Evolutionary conservation across 2,113 vertebrate genomes (phyloP).

Genomic region (Romanogobio albipinnatus): DNA sequence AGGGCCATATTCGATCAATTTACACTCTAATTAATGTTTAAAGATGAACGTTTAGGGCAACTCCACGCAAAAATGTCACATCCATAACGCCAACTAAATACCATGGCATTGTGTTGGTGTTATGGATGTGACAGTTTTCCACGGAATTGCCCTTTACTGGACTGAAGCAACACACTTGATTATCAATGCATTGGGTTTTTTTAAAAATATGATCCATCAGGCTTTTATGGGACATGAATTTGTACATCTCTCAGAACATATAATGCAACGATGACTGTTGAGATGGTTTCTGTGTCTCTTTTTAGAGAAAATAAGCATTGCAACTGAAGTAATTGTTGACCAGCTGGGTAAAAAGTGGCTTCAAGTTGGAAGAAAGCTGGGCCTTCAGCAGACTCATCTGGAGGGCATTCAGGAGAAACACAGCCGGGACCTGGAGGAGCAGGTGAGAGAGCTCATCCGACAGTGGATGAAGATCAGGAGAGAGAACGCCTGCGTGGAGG

Average conservation of each 20-base stretch:
- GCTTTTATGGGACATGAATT: not conserved
- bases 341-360: conserved; percentile 79
- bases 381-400: conserved; percentile 71
- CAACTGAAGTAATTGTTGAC: conserved; percentile 69
- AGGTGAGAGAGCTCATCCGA: conserved; percentile 71
- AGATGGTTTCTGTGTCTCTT: conserved; percentile 21
- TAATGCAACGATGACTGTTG: not conserved
- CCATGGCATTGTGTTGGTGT: too few species aligned
- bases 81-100: too few species aligned
- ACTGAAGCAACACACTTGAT: too few species aligned
- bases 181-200: too few species aligned
- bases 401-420: conserved; percentile 70
- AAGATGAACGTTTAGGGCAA: too few species aligned
- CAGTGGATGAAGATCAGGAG: conserved; percentile 75
- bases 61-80: too few species aligned
- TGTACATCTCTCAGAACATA: not conserved
- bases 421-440: conserved; percentile 70
- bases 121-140: too few species aligned
- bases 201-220: not conserved
- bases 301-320: conserved; percentile 74
- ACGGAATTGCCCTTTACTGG: too few species aligned
- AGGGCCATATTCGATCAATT: too few species aligned
- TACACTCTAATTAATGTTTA: too few species aligned
- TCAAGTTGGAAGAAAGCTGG: conserved; percentile 76
- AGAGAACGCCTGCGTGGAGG: conserved; percentile 64